Conservation (phyloP, 2,113 vertebrate genomes). For the Beaufortia kweichowensis region DNA sequence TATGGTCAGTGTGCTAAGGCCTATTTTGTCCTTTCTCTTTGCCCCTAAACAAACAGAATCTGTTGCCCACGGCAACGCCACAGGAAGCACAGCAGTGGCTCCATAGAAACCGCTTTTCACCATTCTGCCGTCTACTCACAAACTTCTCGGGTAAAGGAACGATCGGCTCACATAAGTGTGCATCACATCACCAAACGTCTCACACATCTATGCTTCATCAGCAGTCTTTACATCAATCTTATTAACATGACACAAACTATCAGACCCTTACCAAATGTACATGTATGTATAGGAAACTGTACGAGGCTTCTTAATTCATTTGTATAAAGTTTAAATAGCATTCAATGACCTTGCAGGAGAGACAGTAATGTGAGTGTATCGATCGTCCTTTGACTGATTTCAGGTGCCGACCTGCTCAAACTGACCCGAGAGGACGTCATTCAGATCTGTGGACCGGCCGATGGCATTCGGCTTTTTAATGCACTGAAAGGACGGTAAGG, state of each 20-base stretch:
- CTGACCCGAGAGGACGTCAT: constrained; percentile 95
- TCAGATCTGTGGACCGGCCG: constrained; percentile 97
- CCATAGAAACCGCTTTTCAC: constrained; percentile 91
- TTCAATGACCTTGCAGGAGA: neutral
- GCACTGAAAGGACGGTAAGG: constrained; percentile 90
- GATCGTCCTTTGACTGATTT: neutral
- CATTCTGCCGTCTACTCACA: constrained; percentile 90
- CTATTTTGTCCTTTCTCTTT: constrained; percentile 31
- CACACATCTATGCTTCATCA: constrained; percentile 17
- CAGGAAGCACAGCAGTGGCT: constrained; percentile 98
- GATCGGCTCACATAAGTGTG: constrained; percentile 11
- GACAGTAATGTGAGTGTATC: constrained; percentile 12
- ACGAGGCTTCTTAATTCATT: neutral
- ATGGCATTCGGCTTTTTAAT: constrained; percentile 95
- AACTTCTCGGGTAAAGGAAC: constrained; percentile 90
- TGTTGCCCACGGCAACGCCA: constrained; percentile 89
- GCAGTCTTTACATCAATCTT: neutral
- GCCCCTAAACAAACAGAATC: constrained; percentile 77
- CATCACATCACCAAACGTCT: constrained; percentile 27
- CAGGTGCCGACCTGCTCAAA: constrained; percentile 92
- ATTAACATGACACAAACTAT: neutral
- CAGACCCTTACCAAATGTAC: too few species aligned
- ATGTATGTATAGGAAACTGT: neutral
- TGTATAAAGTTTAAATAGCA: neutral
- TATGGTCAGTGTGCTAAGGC: constrained; percentile 35